Evolutionary conservation across 2,888 invertebrate species (phyloP).

Genomic region (Limnephilus rhombicus): DNA sequence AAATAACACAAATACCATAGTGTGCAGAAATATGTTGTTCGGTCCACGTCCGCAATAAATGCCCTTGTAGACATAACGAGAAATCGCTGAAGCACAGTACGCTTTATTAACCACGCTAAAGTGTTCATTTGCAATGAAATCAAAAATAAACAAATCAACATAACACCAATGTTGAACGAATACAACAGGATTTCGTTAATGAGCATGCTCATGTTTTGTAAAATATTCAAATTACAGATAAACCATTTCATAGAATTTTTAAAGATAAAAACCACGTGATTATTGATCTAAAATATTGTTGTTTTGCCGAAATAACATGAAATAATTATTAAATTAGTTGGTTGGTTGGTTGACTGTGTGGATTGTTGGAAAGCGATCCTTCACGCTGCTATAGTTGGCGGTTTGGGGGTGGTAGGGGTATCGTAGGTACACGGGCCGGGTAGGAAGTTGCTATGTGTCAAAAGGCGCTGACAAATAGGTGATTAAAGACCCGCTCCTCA

Average conservation of each 20-base stretch:
- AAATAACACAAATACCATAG: conserved; percentile 44
- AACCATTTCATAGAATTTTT: too few relatives aligned
- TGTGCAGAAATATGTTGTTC: conserved; percentile 31
- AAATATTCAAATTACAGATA: not conserved
- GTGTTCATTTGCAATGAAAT: conserved; percentile 19
- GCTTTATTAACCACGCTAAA: conserved; percentile 32
- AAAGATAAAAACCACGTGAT: too few relatives aligned
- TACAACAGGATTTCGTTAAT: not conserved
- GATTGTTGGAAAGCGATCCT: conserved; percentile 21
- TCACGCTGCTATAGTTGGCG: conserved; percentile 25
- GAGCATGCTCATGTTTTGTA: not conserved
- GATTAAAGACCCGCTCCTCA: conserved; percentile 59
- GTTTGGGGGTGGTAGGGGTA: not conserved
- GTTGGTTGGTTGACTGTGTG: not conserved
- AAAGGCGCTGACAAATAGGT: conserved; percentile 64
- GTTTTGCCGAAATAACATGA: too few relatives aligned
- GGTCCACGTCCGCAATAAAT: conserved; percentile 43
- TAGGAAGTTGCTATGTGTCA: conserved; percentile 57
- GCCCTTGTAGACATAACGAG: conserved; percentile 30
- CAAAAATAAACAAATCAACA: not conserved
- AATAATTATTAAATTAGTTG: not conserved
- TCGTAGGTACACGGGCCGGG: conserved; percentile 40
- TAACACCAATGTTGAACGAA: not conserved
- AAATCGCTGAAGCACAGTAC: conserved; percentile 21
- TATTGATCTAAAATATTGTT: too few relatives aligned